Percentiles rank a stretch among this genome's conserved stretches.
Evolutionary conservation across 2,113 vertebrate genomes (phyloP).

Genomic region (Helogale parvula): DNA sequence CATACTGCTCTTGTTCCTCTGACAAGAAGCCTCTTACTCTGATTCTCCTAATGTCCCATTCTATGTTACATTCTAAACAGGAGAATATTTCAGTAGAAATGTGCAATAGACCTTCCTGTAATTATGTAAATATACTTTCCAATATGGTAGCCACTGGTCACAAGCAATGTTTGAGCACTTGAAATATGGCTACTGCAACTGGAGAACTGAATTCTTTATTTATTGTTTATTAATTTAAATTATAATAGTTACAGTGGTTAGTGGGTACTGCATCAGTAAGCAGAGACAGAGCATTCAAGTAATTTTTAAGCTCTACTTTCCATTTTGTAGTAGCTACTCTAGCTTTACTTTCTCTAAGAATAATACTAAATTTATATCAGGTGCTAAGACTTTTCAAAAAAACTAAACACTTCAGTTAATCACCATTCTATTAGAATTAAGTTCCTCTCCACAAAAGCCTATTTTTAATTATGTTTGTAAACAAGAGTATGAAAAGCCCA

Average conservation of each 20-base stretch:
- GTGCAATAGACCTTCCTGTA: neutral
- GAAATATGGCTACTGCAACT: neutral
- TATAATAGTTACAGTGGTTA: neutral
- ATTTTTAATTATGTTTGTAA: constrained; percentile 72
- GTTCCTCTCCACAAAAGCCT: constrained; percentile 55
- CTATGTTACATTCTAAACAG: neutral
- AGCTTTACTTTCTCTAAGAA: constrained; percentile 1
- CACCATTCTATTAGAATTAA: constrained; percentile 65
- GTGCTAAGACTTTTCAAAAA: constrained; percentile 12
- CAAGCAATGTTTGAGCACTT: neutral
- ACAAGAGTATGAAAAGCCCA: constrained; percentile 71
- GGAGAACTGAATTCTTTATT: neutral
- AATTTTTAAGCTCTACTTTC: neutral
- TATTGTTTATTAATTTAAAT: constrained; percentile 13
- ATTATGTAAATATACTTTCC: neutral
- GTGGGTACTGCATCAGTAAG: neutral
- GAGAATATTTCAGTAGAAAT: neutral
- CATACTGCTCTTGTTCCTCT: neutral
- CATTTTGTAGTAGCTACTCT: neutral
- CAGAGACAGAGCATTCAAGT: neutral
- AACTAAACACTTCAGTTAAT: constrained; percentile 67
- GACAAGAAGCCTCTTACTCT: neutral
- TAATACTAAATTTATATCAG: constrained; percentile 39
- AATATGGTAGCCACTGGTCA: neutral
- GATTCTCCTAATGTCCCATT: neutral